Percentiles rank a stretch among this genome's conserved stretches.
phyloP scores from a whole-genome alignment of 2,888 invertebrate genomes.

The Folsomia manolachei region DNA sequence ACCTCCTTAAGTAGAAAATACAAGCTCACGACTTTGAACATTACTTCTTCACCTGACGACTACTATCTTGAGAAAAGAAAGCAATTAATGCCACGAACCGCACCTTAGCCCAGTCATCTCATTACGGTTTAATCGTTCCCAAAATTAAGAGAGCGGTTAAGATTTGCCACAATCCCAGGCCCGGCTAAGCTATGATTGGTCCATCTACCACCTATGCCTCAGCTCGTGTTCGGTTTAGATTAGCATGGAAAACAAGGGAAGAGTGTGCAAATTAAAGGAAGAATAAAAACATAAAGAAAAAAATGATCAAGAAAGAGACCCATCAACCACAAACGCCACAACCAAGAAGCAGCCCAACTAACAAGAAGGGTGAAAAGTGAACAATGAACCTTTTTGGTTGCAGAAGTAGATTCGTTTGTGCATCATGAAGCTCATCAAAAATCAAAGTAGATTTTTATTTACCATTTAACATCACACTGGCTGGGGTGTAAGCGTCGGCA shows the following conservation, averaged over 20 bases:
- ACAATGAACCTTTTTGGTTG: background rate
- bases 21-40: background rate
- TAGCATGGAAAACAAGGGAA: background rate
- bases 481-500: conserved; percentile 1
- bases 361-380: background rate
- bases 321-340: background rate
- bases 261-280: background rate
- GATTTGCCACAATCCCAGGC: background rate
- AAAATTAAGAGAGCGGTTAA: background rate
- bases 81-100: background rate
- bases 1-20: background rate
- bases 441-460: background rate
- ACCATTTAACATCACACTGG: background rate
- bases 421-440: background rate
- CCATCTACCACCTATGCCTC: no score
- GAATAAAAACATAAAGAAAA: background rate
- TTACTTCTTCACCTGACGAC: no score
- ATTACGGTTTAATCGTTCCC: background rate
- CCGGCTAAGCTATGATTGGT: no score
- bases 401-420: background rate
- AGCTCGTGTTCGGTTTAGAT: background rate
- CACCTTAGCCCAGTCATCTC: background rate
- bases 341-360: background rate
- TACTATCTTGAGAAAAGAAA: no score
- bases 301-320: no score